Evolutionary conservation across 2,797 vertebrate species (phyloP), one percentile per base, ranked within the genome.

Genomic region (Numenius phaeopus): DNA sequence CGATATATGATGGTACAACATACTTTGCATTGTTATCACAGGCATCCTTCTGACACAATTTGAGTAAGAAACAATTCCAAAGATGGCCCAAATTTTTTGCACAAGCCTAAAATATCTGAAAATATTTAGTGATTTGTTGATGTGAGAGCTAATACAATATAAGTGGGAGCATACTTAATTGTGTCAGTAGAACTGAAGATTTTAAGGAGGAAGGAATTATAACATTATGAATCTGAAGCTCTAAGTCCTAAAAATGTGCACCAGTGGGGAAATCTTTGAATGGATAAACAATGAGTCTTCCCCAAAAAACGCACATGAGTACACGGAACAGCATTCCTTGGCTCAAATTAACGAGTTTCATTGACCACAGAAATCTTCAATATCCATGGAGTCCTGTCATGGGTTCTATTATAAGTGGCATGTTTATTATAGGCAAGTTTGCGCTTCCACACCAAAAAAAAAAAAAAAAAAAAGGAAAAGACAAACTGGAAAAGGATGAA

Each of bases 341-440:
- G 42, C 90, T 94, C 66, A 94, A 80, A 59, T 62, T 84, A 93
- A 84, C 1, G 4, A 88, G 72, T 44, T 72, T 83, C 59, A 52
- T 20, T 90, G 81, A 82, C 92, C 92, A 72, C 70, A 89, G 78
- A 93, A 85, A 89, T 83, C 71, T 81, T 87, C 44, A 46, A 88
- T 1, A 6, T 59, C 52, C 4, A 1, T 4, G 24, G 29, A 83
- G 44, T 50, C 32, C 58, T 79, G 81, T 65, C 39, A 76, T 22
- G 40, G 32, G 8, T 79, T 83, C 54, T 82, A 12, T 30, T 78
- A 2, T 21, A 89, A 82, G 46, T 10, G 27, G 61, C 19, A 18
- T 7, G 4, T 55, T 76, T 73, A 87, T 62, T 61, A 55, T 75
- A 54, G n/a, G 20, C 29, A 84, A 64, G 13, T 44, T 71, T 69